These are phyloP conservation scores for Oithona nana DNA, from an alignment of 2,888 invertebrate genomes.

Conservation along the genomic window DNA sequence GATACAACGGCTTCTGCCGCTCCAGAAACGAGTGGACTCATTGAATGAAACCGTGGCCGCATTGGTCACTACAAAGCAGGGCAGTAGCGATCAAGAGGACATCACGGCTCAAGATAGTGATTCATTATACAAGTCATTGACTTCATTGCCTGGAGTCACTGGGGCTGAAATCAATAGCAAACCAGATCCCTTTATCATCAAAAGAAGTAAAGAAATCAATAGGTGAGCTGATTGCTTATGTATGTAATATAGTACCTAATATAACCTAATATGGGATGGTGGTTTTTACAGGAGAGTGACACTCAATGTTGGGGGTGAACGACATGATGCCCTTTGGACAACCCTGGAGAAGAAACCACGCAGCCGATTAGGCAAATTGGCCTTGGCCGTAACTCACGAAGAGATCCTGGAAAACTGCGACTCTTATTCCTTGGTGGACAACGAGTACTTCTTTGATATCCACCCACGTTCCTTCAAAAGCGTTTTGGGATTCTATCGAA, in stretches of 20 bases:
- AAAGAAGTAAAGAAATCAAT: not conserved
- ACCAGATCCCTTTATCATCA: not conserved
- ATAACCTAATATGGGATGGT: no score
- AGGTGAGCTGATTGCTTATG: no score
- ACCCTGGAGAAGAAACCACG: slow-evolving; percentile 33
- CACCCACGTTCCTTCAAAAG: slow-evolving; percentile 33
- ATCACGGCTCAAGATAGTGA: not conserved
- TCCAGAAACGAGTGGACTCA: not conserved
- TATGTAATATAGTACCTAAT: no score
- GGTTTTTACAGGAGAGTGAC: slow-evolving; percentile 26
- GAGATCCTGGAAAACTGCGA: slow-evolving; percentile 31
- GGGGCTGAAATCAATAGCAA: not conserved
- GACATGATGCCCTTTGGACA: slow-evolving; percentile 32
- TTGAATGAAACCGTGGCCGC: not conserved
- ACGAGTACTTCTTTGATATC: slow-evolving; percentile 31
- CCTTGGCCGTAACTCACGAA: slow-evolving; percentile 29
- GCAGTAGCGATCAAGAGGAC: not conserved
- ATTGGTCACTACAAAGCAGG: not conserved
- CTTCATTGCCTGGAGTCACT: not conserved
- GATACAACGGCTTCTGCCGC: not conserved
- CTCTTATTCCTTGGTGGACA: slow-evolving; percentile 30
- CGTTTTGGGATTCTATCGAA: slow-evolving; percentile 33
- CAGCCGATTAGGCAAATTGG: slow-evolving; percentile 30
- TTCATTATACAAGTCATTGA: not conserved
- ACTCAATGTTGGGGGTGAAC: slow-evolving; percentile 33